Evolutionary conservation across 2,888 invertebrate genomes (phyloP).

Genomic region (Athalia rosae): DNA sequence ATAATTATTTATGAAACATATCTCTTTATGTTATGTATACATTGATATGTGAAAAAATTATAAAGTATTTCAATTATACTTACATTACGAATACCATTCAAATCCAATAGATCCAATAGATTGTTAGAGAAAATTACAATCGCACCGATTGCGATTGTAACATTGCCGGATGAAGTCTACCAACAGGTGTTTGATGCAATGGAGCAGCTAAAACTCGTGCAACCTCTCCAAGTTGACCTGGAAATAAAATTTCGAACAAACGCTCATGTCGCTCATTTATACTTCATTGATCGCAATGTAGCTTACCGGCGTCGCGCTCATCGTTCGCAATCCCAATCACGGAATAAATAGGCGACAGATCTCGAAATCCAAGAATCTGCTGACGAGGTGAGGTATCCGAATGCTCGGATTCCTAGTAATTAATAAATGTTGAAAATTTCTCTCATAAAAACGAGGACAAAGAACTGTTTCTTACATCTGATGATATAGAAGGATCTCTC

Average conservation of each 20-base stretch:
- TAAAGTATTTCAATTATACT: too few species aligned
- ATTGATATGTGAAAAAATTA: too few species aligned
- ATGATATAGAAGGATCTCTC: not conserved
- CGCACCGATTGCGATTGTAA: conserved; percentile 49
- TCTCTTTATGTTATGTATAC: too few species aligned
- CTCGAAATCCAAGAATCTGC: conserved; percentile 50
- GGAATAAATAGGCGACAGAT: conserved; percentile 56
- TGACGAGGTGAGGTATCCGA: conserved; percentile 30
- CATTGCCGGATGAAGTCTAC: conserved; percentile 60
- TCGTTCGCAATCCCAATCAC: conserved; percentile 53
- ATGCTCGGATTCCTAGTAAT: too few species aligned
- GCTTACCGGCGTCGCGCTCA: conserved; percentile 51
- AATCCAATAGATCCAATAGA: too few species aligned
- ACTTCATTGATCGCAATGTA: not conserved
- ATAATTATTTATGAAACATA: too few species aligned
- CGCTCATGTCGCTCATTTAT: not conserved
- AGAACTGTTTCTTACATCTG: conserved; percentile 43
- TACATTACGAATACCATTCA: not conserved
- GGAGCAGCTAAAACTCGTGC: conserved; percentile 53
- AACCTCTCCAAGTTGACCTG: conserved; percentile 56
- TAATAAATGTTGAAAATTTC: too few species aligned
- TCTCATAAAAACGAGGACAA: too few species aligned
- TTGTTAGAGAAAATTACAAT: conserved; percentile 30
- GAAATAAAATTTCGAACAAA: not conserved
- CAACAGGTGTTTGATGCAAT: conserved; percentile 53